Base-by-base conservation (phyloP, 2,113 vertebrate genomes). In the Thalassarche chlororhynchos region DNA sequence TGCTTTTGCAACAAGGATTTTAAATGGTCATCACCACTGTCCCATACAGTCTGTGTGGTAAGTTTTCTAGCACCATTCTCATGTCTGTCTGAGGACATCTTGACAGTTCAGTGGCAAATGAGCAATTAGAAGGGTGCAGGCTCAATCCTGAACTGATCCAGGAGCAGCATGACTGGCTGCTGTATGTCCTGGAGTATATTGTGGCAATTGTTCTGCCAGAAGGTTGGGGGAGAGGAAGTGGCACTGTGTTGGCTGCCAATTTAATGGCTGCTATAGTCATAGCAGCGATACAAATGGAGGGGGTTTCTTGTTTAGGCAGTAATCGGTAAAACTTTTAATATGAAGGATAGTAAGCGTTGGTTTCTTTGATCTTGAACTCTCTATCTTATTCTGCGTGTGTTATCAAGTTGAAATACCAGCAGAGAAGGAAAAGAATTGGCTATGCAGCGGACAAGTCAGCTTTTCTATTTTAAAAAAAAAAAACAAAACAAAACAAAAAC, bases 301-400 rank as follows among this genome's bases (percentile, higher is more conserved):
- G 10, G 4, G 0, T 54, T 79, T 84, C 68, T 51, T 89, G 7
- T 84, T 85, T n/a, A 61, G 65, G 16, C 26, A 57, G 10, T 44
- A 74, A 82, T 75, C 36, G 57, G 26, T 68, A 40, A 71, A 89
- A 58, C 11, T 76, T 83, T 4, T 60, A 68, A 60, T 90, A 15
- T 0, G 3, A 44, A 66, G n/a, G 26, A 20, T 12, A 74, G 9
- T 49, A 61, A 36, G 6, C 46, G 17, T 78, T 82, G 26, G 3
- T 87, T 94, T 84, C 29, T 69, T 38, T 94, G 47, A 69, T 81
- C 32, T 74, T 90, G 51, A 84, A 10, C 4, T 58, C 40, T 15
- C 10, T 79, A 0, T 62, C 16, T 49, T 88, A 49, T n/a, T 76
- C 17, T 58, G 0, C 8, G 0, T 84, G 5, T 55, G 60, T 70